Base-by-base conservation (phyloP, 2,797 vertebrate species). In the Sebastes vulpes region DNA sequence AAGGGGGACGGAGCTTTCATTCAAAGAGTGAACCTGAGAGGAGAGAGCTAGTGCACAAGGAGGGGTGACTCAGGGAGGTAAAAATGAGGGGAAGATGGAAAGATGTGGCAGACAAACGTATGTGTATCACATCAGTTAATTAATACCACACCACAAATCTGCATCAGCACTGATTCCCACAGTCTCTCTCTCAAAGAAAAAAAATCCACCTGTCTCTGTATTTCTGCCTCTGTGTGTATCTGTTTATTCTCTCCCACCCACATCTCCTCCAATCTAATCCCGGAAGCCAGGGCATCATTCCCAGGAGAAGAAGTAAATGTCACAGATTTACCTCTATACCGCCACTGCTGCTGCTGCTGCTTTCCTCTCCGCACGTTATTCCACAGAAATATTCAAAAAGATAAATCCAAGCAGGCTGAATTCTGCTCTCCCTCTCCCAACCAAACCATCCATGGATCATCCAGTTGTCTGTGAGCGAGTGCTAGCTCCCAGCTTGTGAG, bases 381-480 rank as follows among this genome's bases (percentile, higher is more conserved):
- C 92, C 93, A 88, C 32, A 60, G 48, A 80, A 76, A 91, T 81
- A 89, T 87, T 91, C 71, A 87, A 68, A 82, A 66, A 38, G 75
- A 85, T 89, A 92, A 88, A 93, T 93, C 92, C 91, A 70, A 83
- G 82, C 75, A 58, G 71, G 75, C 79, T 74, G 77, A 81, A 68
- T 86, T 83, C 77, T 80, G 85, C 77, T 78, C 54, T 70, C 75
- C 78, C 54, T 79, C 75, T 65, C 57, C 71, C 76, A 56, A 84
- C 77, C 84, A 74, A 84, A 76, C 65, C 85, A 35, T 89, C 93
- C 93, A 85, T 85, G 91, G 89, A 95, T 96, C 94, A 95, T 94
- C 95, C 95, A 95, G 91, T 93, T 94, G 94, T 94, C 90, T 95
- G 92, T 90, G 92, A 95, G 94, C 87, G 56, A 94, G 91, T 93